phyloP scores from a whole-genome alignment of 1,140 invertebrate genomes.

The Pogonognathellus flavescens region DNA sequence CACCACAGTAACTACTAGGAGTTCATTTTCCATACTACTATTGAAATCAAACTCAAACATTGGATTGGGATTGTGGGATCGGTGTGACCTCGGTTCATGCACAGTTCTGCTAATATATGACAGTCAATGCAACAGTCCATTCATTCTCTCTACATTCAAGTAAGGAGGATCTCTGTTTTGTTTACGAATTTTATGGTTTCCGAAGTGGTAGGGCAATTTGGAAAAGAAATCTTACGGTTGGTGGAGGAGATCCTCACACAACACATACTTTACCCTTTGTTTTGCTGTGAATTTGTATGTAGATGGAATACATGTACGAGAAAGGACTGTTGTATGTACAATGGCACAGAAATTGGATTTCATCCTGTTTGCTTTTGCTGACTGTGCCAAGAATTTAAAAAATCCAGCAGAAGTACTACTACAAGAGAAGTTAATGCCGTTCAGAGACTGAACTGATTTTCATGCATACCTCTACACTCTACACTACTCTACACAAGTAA shows the following conservation, averaged over 20 bases:
- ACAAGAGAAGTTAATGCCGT: constrained; percentile 14
- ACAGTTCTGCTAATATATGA: neutral
- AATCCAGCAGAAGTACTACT: neutral
- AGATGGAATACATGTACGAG: neutral
- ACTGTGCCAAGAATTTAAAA: constrained; percentile 47
- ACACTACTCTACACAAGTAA: neutral
- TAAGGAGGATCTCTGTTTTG: neutral
- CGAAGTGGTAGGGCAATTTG: neutral
- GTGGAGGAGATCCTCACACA: neutral
- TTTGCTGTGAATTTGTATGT: constrained; percentile 31
- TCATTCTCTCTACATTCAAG: neutral
- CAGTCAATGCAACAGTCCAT: constrained; percentile 29
- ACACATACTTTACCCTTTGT: neutral
- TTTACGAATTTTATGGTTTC: constrained; percentile 41
- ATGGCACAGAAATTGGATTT: constrained; percentile 6
- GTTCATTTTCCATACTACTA: no score
- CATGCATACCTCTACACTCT: neutral
- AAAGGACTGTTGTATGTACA: neutral
- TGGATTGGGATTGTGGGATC: no score
- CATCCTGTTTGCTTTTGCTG: constrained; percentile 18
- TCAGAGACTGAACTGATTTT: constrained; percentile 35
- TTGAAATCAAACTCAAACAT: no score
- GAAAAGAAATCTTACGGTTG: no score
- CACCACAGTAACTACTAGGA: no score
- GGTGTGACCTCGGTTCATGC: no score